Evolutionary conservation across 2,113 vertebrate species (phyloP).

Genomic region (Hydropotes inermis): DNA sequence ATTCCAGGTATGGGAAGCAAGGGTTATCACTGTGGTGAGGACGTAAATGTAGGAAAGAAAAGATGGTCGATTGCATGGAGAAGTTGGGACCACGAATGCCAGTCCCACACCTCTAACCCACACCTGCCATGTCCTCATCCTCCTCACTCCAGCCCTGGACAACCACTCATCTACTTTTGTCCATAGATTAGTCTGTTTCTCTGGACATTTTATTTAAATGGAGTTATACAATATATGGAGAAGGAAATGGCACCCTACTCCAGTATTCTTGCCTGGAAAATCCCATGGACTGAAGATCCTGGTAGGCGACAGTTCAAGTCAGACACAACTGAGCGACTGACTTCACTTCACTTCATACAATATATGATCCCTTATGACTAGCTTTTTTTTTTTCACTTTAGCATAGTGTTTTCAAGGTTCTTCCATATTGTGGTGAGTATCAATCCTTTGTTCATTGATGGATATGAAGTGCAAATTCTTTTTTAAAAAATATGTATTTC

Average conservation of each 20-base stretch:
- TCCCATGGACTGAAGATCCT: too few species aligned
- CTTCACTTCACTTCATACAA: too few species aligned
- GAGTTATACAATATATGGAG: neutral
- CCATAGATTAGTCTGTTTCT: neutral
- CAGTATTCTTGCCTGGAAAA: too few species aligned
- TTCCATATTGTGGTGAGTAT: neutral
- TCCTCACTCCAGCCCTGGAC: neutral
- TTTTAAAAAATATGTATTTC: neutral
- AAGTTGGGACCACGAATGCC: neutral
- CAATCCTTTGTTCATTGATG: neutral
- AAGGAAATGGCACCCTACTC: too few species aligned
- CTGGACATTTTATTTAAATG: neutral
- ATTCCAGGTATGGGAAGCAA: neutral
- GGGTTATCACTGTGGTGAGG: neutral
- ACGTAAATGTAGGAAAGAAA: neutral
- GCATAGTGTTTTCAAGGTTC: neutral
- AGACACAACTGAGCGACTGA: too few species aligned
- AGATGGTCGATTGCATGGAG: too few species aligned
- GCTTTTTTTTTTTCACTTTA: neutral
- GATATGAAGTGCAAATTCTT: neutral
- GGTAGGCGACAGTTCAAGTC: too few species aligned
- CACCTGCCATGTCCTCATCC: rapidly evolving
- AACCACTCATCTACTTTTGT: neutral
- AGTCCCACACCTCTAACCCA: neutral
- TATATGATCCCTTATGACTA: neutral